Evolutionary conservation across 2,888 invertebrate species (phyloP), one percentile per base, ranked within the genome.

Genomic region (Kuschelorhynchus macadamiae): DNA sequence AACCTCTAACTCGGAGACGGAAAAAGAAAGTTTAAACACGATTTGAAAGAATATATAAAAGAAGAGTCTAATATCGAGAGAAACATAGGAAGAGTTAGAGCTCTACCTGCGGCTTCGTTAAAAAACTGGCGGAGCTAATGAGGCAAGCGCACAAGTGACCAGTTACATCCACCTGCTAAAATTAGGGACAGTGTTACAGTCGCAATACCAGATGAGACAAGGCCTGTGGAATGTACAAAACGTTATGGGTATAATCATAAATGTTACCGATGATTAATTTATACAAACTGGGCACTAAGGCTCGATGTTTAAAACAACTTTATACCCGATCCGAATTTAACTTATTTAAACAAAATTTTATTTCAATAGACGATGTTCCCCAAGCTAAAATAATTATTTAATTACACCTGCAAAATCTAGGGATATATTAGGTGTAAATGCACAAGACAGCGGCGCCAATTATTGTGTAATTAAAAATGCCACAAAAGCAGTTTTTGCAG

Each of bases 101-200:
- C 36, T 36, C 36, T 36, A 36, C 5, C 36, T n/a, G n/a, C 36
- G 11, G 36, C 36, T 36, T 36, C 36, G 12, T 36, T 11, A 36
- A 12, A 36, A 36, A 36, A 11, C 36, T 2, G 20, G 14, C 44
- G 18, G 14, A 44, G 20, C 17, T 7, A 9, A 44, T 44, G 14
- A 44, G n/a, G n/a, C n/a, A n/a, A 44, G 36, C 36, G 36, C 36
- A 36, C 36, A 36, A 36, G 12, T 36, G 36, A 36, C 36, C 12
- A 12, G 36, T n/a, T 36, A 36, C 36, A 36, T 36, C 11, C 36
- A 36, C 36, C 36, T 12, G 12, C 36, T 36, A 36, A 7, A n/a
- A 3, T 36, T 36, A 11, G 36, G 36, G 36, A 36, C 36, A 36
- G 11, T 36, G 36, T 36, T 36, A 36, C 36, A 36, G 36, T 36